phyloP scores from a whole-genome alignment of 92 coral and sea anemone species.

The Plumapathes pennacea region DNA sequence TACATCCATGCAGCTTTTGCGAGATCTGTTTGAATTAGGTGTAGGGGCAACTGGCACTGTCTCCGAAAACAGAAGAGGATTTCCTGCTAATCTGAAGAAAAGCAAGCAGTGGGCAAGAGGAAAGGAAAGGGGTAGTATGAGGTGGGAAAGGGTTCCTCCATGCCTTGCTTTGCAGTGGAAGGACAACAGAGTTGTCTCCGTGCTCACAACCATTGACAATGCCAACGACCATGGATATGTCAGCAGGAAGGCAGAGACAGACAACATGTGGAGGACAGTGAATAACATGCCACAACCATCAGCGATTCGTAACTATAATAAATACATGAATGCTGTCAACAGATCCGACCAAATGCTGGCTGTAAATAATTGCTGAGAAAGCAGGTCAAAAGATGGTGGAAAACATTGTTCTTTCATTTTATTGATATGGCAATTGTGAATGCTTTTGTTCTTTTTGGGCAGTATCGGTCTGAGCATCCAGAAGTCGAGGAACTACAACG shows the following conservation, averaged over 20 bases:
- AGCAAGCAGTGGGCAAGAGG: constrained; percentile 62
- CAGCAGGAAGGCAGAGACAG: constrained; percentile 10
- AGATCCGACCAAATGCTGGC: constrained; percentile 47
- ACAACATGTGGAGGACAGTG: constrained; percentile 8
- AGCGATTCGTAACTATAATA: constrained; percentile 25
- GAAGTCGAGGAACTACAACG: too few relatives aligned
- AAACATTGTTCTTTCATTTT: too few relatives aligned
- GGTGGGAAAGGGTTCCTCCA: constrained; percentile 16
- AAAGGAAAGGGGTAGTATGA: constrained; percentile 35
- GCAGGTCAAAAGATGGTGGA: too few relatives aligned
- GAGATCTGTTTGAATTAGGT: constrained; percentile 40
- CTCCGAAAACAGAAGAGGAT: constrained; percentile 26
- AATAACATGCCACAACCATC: constrained; percentile 22
- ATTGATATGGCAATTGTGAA: too few relatives aligned
- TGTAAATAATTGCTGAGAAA: too few relatives aligned
- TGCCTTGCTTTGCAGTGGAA: constrained; percentile 19
- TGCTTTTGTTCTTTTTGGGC: too few relatives aligned
- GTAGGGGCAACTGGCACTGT: constrained; percentile 51
- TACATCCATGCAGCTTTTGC: constrained; percentile 42
- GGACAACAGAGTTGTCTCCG: too few relatives aligned
- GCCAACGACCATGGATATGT: constrained; percentile 28
- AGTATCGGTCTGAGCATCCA: too few relatives aligned
- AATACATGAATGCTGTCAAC: constrained; percentile 44
- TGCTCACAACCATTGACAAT: constrained; percentile 23
- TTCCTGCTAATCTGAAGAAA: constrained; percentile 43